phyloP scores from a whole-genome alignment of 2,113 vertebrate genomes.

The Platichthys stellatus region DNA sequence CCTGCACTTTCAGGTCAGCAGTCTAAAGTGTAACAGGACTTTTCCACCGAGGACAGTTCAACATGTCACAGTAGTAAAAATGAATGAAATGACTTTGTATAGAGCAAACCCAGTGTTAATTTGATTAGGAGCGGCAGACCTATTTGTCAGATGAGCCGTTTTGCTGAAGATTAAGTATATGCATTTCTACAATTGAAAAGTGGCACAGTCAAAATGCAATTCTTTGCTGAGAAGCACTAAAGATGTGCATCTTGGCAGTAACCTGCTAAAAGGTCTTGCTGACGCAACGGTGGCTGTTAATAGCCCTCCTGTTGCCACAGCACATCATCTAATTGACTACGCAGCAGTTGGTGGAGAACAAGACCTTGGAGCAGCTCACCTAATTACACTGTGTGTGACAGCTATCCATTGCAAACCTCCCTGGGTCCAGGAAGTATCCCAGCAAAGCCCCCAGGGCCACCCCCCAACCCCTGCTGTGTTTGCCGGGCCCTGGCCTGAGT shows the following conservation, averaged over 20 bases:
- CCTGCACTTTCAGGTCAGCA: slow-evolving; percentile 2
- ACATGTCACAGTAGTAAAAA: not conserved
- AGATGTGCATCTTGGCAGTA: slow-evolving; percentile 33
- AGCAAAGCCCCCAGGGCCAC: slow-evolving; percentile 47
- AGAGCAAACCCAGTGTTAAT: not conserved
- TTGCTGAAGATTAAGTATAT: not conserved
- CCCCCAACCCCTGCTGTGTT: slow-evolving; percentile 49
- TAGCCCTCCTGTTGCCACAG: slow-evolving; percentile 69
- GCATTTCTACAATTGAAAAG: not conserved
- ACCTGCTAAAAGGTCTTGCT: slow-evolving; percentile 44
- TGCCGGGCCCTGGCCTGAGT: slow-evolving; percentile 41
- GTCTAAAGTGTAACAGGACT: not conserved
- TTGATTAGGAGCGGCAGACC: not conserved
- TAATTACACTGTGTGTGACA: slow-evolving; percentile 64
- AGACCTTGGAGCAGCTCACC: slow-evolving; percentile 54
- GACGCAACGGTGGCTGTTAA: slow-evolving; percentile 66
- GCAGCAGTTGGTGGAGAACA: slow-evolving; percentile 68
- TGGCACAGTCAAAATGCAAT: not conserved
- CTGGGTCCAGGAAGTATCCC: slow-evolving; percentile 41
- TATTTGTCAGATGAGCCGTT: not conserved
- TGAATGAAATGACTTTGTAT: not conserved
- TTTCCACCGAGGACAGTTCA: not conserved
- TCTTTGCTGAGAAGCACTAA: not conserved
- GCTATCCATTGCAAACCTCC: slow-evolving; percentile 64
- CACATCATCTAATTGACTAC: slow-evolving; percentile 67